Base-by-base conservation (phyloP, 1,140 invertebrate genomes). In the Neuroterus valhalla region DNA sequence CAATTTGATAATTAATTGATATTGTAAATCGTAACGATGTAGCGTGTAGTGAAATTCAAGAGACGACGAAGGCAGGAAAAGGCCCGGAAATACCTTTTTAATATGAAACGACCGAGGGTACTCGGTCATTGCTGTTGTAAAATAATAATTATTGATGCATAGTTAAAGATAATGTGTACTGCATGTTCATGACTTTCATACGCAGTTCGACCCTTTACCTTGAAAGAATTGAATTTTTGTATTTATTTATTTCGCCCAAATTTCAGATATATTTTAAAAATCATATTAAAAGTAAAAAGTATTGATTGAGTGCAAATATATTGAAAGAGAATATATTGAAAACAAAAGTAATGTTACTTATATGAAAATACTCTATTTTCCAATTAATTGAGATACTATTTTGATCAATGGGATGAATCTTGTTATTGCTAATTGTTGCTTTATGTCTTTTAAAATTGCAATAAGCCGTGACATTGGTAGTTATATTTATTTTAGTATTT, bases 1-100 rank as follows among this genome's bases (percentile, higher is more conserved):
- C 88, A 87, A 90, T 89, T 90, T 89, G 87, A 89, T 90, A 89
- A 89, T 89, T 89, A 85, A 89, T 89, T 87, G 87, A 89, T 89
- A 89, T 89, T 89, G 88, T 89, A 89, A 86, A 88, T 87, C 83
- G 82, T 89, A 89, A 88, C 81, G 81, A 88, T 81, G 83, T 89
- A 89, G 88, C 72, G 82, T 81, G 82, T 89, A 89, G 87, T 76
- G 78, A 84, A 87, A 87, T 88, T 85, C 81, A 89, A 86, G 82
- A 87, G 79, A 81, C 72, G 79, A 77, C 66, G 74, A 79, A 74
- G 68, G 78, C 76, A 76, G 73, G 75, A 72, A 78, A 78, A 70
- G 77, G 71, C 76, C 80, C 68, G 74, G 71, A 73, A 76, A 81
- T 82, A 77, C 81, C 80, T 87, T 87, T 87, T 84, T 85, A 85